Conservation (phyloP, 1,140 invertebrate species). For the Drosophila punjabiensis region DNA sequence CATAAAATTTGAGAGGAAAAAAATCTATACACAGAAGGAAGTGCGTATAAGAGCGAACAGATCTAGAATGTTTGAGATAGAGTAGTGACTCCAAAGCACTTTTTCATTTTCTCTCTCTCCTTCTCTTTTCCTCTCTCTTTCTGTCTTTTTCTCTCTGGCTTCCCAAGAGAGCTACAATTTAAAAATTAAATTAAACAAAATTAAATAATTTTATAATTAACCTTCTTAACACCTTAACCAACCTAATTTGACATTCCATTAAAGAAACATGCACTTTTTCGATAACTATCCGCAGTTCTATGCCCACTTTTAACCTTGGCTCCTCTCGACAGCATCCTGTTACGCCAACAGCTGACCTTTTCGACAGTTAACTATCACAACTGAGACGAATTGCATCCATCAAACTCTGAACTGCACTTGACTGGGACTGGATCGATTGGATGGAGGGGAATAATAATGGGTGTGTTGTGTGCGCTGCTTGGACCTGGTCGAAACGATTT, state of each 20-base stretch:
- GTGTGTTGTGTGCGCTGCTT: background rate
- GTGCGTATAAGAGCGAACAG: no score
- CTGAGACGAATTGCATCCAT: slow-evolving; percentile 45
- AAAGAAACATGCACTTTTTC: background rate
- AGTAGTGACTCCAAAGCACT: no score
- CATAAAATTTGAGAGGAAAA: no score
- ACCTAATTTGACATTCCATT: background rate
- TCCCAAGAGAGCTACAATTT: no score
- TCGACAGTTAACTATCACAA: slow-evolving; percentile 44
- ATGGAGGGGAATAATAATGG: background rate
- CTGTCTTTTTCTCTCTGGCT: no score
- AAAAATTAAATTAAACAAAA: no score
- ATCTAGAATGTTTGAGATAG: no score
- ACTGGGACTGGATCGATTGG: slow-evolving; percentile 13
- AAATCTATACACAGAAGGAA: no score
- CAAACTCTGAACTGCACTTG: slow-evolving; percentile 27
- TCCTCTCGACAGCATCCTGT: slow-evolving; percentile 24
- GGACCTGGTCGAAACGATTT: slow-evolving; percentile 56
- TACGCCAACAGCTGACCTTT: slow-evolving; percentile 41
- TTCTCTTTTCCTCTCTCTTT: no score
- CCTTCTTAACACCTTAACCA: background rate
- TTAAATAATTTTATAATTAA: background rate
- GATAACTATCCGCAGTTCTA: background rate
- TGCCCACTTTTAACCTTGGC: background rate
- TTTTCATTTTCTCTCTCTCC: no score